Evolutionary conservation across 2,113 vertebrate species (phyloP).

Genomic region (Eupsittula cactorum): DNA sequence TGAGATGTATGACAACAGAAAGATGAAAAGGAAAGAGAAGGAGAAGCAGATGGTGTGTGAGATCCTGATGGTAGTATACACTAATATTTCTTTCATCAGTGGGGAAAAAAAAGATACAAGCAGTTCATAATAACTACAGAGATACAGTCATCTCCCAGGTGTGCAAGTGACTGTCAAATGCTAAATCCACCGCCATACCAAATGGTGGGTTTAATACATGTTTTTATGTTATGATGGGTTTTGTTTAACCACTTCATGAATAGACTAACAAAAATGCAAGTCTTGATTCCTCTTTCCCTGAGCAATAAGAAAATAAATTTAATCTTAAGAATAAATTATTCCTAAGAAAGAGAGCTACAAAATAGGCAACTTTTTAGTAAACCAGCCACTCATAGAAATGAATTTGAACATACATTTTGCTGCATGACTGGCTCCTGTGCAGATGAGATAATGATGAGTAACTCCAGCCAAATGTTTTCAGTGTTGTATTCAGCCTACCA

Average conservation of each 20-base stretch:
- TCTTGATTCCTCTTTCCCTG: background rate
- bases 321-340: background rate
- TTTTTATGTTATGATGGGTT: background rate
- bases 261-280: background rate
- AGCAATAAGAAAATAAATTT: background rate
- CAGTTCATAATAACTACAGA: background rate
- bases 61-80: background rate
- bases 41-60: background rate
- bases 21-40: background rate
- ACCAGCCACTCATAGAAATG: background rate
- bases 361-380: background rate
- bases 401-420: background rate
- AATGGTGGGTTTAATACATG: background rate
- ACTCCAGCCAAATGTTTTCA: background rate
- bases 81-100: background rate
- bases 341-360: background rate
- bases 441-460: background rate
- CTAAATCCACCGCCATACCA: background rate
- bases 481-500: background rate
- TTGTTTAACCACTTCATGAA: background rate
- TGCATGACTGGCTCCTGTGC: background rate
- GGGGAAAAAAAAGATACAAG: background rate
- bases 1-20: background rate
- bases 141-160: background rate
- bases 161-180: background rate